These are phyloP conservation scores for Campoplex nolae DNA, from an alignment of 2,888 invertebrate genomes.

Conservation along the genomic window DNA sequence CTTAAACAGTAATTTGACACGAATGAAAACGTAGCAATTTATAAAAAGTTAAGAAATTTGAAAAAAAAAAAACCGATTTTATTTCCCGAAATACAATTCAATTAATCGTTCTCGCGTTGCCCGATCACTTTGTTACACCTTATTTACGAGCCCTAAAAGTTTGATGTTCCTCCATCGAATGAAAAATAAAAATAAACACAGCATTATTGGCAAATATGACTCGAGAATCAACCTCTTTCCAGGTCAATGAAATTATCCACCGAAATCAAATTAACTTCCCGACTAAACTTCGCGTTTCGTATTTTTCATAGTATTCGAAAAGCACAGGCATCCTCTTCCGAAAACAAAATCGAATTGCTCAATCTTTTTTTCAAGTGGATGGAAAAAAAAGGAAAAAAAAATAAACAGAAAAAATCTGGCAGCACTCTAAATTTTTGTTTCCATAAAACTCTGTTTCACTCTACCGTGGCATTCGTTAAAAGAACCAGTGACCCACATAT, in stretches of 20 bases:
- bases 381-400: neutral
- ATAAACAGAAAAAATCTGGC: neutral
- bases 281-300: neutral
- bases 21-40: neutral
- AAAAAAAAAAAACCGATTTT: no score
- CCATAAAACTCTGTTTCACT: neutral
- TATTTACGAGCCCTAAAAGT: neutral
- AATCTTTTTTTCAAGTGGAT: neutral
- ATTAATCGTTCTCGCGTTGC: no score
- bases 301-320: neutral
- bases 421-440: constrained; percentile 16
- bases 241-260: constrained; percentile 1
- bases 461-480: neutral
- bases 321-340: neutral
- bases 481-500: constrained; percentile 20
- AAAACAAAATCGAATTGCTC: neutral
- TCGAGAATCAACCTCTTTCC: neutral
- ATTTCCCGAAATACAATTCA: no score
- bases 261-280: constrained; percentile 1
- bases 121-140: no score
- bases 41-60: neutral
- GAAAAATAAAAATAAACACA: neutral
- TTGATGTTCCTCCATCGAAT: neutral
- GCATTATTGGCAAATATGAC: neutral
- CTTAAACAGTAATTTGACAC: neutral